These are phyloP conservation scores for Steinernema hermaphroditum DNA, from an alignment of 2,888 invertebrate species.

Conservation along the genomic window DNA sequence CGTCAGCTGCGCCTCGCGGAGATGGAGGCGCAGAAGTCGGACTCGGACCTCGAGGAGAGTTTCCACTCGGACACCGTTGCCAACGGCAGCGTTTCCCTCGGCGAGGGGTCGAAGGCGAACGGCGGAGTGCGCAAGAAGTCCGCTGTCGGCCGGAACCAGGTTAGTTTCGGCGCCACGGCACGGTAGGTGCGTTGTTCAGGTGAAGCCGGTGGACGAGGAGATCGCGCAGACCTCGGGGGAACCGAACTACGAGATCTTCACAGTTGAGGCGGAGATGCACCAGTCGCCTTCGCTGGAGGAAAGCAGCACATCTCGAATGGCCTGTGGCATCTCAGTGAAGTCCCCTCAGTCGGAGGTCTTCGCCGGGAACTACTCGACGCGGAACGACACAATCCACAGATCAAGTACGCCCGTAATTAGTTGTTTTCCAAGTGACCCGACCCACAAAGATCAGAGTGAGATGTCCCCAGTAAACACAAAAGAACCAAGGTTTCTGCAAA, in stretches of 20 bases:
- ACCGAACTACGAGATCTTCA: slow-evolving; percentile 5
- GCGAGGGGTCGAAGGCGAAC: too few species aligned
- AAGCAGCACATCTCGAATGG: background rate
- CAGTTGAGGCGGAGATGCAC: slow-evolving; percentile 1
- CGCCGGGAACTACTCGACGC: background rate
- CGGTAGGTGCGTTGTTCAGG: background rate
- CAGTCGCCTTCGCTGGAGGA: background rate
- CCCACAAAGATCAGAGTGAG: too few species aligned
- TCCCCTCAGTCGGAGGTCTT: slow-evolving; percentile 3
- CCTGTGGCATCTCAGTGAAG: background rate
- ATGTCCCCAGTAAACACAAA: too few species aligned
- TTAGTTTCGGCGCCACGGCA: background rate
- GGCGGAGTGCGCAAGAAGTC: background rate
- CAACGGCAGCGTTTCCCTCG: background rate
- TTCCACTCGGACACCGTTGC: background rate
- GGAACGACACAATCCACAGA: background rate
- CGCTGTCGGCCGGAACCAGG: background rate
- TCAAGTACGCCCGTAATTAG: background rate
- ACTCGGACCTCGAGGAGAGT: background rate
- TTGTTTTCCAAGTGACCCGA: too few species aligned
- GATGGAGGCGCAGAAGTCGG: slow-evolving; percentile 24
- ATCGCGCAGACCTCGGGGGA: background rate
- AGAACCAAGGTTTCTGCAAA: too few species aligned
- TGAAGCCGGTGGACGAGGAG: background rate
- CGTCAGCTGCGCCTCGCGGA: slow-evolving; percentile 48